Base-by-base conservation (phyloP, 2,888 invertebrate genomes). In the Drosophila borborema region DNA sequence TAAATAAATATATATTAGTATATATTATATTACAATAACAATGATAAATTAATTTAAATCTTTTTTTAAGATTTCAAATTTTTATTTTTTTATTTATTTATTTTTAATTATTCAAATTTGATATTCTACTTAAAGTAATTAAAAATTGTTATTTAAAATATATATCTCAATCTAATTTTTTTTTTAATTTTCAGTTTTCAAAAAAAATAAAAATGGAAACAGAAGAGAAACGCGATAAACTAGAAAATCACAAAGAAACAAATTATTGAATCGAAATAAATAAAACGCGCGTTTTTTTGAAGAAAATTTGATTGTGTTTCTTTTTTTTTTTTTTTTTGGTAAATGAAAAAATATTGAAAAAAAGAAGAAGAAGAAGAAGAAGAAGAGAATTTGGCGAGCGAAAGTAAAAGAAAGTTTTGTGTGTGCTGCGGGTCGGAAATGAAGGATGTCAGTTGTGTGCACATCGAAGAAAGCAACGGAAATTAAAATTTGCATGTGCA, bases 401-500 rank as follows among this genome's bases (percentile, higher is more conserved):
- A 9, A 43, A 53, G 20, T 16, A 34, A 59, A 40, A 43, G 61
- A 66, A 53, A 69, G 48, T 58, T 58, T 49, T 49, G 49, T 64
- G 69, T 64, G 53, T 62, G 49, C 34, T 51, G 55, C 55, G 58
- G 58, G 23, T 64, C 89, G 91, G 91, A 91, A 91, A 90, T 90
- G 88, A 90, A 87, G 81, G 72, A 85, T 86, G 88, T 85, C 85
- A 80, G 75, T 79, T 82, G 78, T 82, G 79, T 81, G 78, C 84
- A 81, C 79, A 87, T 84, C 87, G 81, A 89, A 83, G 86, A 81
- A 85, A 86, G 83, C 73, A 82, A 73, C 86, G 91, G 91, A 90
- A 91, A 90, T 91, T 91, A 78, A 89, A 90, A 90, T 90, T 90
- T 90, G 86, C 91, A 90, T 89, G 87, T 89, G 72, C 70, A 56